A percentile compares a stretch with the other conserved stretches of the same genome.
These are phyloP conservation scores for Drosophila azteca DNA, from an alignment of 1,140 invertebrate genomes.

Conservation along the genomic window DNA sequence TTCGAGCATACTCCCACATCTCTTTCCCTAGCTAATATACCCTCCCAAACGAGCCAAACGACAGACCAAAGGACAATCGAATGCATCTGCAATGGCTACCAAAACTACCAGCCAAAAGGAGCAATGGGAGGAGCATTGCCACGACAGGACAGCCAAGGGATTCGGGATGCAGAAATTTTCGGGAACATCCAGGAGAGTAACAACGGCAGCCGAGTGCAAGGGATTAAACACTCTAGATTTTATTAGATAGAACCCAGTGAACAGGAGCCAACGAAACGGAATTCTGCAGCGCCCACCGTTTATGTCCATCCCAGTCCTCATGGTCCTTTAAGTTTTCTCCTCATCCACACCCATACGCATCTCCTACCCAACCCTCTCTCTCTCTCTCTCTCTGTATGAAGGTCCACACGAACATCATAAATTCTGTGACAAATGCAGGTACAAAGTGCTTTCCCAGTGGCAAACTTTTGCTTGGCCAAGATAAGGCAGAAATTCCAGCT, in stretches of 20 bases:
- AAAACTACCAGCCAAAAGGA: slow-evolving; percentile 7
- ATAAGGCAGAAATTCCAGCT: slow-evolving; percentile 31
- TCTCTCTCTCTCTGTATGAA: neutral
- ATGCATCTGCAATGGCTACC: slow-evolving; percentile 22
- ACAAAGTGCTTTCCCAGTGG: slow-evolving; percentile 58
- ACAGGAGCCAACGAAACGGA: slow-evolving; percentile 58
- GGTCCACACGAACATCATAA: slow-evolving; percentile 61
- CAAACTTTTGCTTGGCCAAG: slow-evolving; percentile 63
- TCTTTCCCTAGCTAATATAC: neutral
- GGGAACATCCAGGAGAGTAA: slow-evolving; percentile 19
- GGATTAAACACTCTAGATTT: slow-evolving; percentile 80
- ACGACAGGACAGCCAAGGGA: neutral
- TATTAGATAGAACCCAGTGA: slow-evolving; percentile 77
- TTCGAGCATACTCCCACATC: no score
- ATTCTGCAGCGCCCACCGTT: slow-evolving; percentile 52
- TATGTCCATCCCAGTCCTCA: slow-evolving; percentile 2
- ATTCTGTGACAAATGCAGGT: slow-evolving; percentile 80
- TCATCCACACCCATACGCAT: neutral
- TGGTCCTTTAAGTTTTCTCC: slow-evolving; percentile 3
- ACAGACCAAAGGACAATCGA: neutral
- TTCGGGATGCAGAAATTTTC: slow-evolving; percentile 27
- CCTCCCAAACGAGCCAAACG: neutral
- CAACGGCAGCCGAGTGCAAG: slow-evolving; percentile 68
- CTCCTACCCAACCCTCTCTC: neutral
- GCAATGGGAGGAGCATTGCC: neutral